Percentiles rank a stretch among this genome's conserved stretches.
phyloP scores from a whole-genome alignment of 2,797 vertebrate species.

The Okamejei kenojei region DNA sequence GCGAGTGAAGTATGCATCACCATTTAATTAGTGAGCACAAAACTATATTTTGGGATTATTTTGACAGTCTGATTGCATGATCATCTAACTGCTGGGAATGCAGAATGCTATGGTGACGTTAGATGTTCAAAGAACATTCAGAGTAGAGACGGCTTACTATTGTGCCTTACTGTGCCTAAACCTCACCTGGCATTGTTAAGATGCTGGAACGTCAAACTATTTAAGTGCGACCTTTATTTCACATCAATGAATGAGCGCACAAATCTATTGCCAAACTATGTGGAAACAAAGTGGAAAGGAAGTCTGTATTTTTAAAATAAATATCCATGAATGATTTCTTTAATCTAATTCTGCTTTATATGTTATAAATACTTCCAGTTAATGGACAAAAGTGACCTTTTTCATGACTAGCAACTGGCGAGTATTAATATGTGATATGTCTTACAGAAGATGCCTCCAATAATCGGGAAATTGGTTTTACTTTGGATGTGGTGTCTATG shows the following conservation, averaged over 20 bases:
- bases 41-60: background rate
- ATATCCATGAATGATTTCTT: background rate
- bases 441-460: background rate
- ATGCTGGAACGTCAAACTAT: background rate
- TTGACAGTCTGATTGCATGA: background rate
- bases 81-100: background rate
- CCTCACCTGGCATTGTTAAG: background rate
- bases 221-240: background rate
- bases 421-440: background rate
- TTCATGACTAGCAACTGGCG: background rate
- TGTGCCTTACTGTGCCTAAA: background rate
- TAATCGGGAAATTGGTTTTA: background rate
- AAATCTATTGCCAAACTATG: background rate
- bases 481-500: background rate
- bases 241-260: background rate
- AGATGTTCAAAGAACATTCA: background rate
- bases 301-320: background rate
- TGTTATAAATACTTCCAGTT: background rate
- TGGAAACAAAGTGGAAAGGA: background rate
- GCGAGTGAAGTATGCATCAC: background rate
- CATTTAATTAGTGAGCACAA: background rate
- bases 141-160: background rate
- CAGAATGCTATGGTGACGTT: background rate
- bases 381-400: constrained; percentile 13
- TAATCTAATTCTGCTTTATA: background rate